Percentiles rank a stretch among this genome's conserved stretches.
Conservation (phyloP, 2,888 invertebrate genomes). For the Rhingia campestris region DNA sequence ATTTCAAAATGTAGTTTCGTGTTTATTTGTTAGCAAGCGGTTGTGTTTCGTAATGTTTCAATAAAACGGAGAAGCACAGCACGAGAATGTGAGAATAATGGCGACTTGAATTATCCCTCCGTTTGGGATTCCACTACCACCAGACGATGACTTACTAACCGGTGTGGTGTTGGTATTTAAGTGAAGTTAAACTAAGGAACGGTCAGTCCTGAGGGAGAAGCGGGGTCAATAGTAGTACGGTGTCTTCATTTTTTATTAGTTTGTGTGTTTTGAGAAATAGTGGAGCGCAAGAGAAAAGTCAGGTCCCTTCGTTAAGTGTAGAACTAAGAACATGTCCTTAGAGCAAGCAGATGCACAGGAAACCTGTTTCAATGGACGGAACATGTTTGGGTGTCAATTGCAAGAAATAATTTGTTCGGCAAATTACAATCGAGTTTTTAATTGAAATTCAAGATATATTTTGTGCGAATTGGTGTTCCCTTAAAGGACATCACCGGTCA, state of each 20-base stretch:
- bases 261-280: slow-evolving; percentile 26
- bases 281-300: slow-evolving; percentile 30
- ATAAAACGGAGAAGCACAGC: slow-evolving; percentile 52
- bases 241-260: background rate
- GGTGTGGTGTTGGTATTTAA: slow-evolving; percentile 41
- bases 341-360: slow-evolving; percentile 46
- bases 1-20: slow-evolving; percentile 42
- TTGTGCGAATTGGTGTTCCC: too few species aligned
- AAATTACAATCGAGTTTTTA: slow-evolving; percentile 41
- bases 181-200: slow-evolving; percentile 17
- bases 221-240: background rate
- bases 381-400: slow-evolving; percentile 57
- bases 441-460: slow-evolving; percentile 44
- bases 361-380: slow-evolving; percentile 47
- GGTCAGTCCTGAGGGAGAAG: background rate
- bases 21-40: slow-evolving; percentile 61
- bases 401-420: slow-evolving; percentile 49
- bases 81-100: slow-evolving; percentile 55
- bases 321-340: slow-evolving; percentile 27
- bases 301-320: slow-evolving; percentile 19
- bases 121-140: slow-evolving; percentile 45
- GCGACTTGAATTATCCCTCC: slow-evolving; percentile 59
- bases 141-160: slow-evolving; percentile 52
- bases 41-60: slow-evolving; percentile 58
- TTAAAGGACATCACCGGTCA: too few species aligned